Evolutionary conservation across 2,888 invertebrate genomes (phyloP).

Genomic region (Cartodere bifasciata): DNA sequence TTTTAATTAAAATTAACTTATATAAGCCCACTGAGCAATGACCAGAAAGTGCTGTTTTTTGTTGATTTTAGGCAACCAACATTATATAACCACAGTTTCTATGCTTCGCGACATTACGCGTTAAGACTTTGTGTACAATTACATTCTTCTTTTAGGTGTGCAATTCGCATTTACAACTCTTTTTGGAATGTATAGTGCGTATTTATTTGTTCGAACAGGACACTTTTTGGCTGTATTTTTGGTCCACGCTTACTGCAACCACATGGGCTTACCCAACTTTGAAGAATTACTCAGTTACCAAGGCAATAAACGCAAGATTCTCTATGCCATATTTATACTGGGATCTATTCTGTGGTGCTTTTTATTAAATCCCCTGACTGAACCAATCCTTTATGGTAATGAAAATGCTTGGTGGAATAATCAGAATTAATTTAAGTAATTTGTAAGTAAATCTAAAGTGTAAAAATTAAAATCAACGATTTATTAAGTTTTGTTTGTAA

Average conservation of each 20-base stretch:
- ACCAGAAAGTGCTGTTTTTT: too few relatives aligned
- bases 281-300: constrained; percentile 51
- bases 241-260: constrained; percentile 91
- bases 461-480: too few relatives aligned
- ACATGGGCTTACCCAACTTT: constrained; percentile 91
- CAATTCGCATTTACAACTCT: constrained; percentile 85
- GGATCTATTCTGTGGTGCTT: constrained; percentile 70
- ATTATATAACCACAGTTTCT: too few relatives aligned
- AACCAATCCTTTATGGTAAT: constrained; percentile 38
- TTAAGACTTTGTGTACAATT: constrained; percentile 4
- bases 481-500: too few relatives aligned
- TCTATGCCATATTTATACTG: constrained; percentile 54
- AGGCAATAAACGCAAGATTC: constrained; percentile 42
- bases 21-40: too few relatives aligned
- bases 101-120: too few relatives aligned
- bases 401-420: constrained; percentile 17
- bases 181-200: constrained; percentile 93
- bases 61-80: too few relatives aligned
- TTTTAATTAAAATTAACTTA: too few relatives aligned
- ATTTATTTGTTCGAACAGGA: constrained; percentile 78
- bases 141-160: constrained; percentile 46
- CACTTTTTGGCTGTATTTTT: constrained; percentile 79
- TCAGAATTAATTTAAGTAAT: too few relatives aligned
- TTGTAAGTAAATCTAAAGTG: too few relatives aligned
- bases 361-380: constrained; percentile 63